These are phyloP conservation scores for Semotilus atromaculatus DNA, from an alignment of 2,797 vertebrate species.

Conservation along the genomic window DNA sequence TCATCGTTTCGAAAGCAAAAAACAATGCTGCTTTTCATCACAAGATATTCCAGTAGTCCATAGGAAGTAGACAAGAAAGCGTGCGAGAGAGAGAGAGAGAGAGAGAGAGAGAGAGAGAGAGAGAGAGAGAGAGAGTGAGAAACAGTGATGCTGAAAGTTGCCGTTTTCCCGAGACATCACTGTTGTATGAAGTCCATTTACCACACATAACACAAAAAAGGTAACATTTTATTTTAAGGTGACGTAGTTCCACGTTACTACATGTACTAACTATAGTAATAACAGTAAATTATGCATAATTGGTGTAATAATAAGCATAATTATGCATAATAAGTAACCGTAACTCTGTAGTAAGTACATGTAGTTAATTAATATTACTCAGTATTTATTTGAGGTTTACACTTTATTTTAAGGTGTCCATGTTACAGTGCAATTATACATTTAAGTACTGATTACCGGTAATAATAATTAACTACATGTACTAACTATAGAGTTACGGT, in stretches of 20 bases:
- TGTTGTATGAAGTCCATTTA: not conserved
- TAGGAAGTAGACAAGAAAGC: conserved; percentile 72
- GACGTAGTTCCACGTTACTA: not conserved
- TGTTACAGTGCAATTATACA: not conserved
- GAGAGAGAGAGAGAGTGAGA: conserved; percentile 4
- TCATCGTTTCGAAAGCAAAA: conserved; percentile 87
- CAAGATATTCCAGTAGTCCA: conserved; percentile 86
- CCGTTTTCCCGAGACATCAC: not conserved
- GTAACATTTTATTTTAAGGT: not conserved
- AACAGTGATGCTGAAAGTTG: conserved; percentile 71
- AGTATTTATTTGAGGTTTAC: no score
- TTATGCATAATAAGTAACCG: not conserved
- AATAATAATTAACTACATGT: not conserved
- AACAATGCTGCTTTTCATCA: conserved; percentile 86
- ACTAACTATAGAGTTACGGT: no score
- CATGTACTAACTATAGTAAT: not conserved
- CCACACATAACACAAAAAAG: not conserved
- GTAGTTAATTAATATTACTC: no score
- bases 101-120: not conserved
- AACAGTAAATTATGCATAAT: not conserved
- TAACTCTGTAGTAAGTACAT: not conserved
- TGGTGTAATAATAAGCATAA: no score
- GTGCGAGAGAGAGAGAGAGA: conserved; percentile 29
- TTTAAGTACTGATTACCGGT: not conserved
- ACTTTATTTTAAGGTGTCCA: not conserved